A percentile compares a stretch with the other conserved stretches of the same genome.
Conservation (phyloP, 2,888 invertebrate species). For the Tipula vernalis region DNA sequence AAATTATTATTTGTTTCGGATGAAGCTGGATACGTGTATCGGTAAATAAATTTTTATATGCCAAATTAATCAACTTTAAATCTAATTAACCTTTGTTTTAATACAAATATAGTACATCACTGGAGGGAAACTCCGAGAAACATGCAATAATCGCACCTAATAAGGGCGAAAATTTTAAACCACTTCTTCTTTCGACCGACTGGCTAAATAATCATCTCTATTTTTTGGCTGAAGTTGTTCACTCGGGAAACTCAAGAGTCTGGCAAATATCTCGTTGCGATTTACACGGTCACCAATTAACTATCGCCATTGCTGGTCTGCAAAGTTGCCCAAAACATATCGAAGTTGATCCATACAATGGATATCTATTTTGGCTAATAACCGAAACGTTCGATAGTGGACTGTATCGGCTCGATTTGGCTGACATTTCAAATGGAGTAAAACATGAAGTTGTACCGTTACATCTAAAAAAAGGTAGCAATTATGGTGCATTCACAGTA, state of each 20-base stretch:
- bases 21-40: constrained; percentile 50
- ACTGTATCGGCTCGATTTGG: constrained; percentile 62
- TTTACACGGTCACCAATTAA: constrained; percentile 56
- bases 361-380: constrained; percentile 72
- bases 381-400: constrained; percentile 46
- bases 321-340: constrained; percentile 61
- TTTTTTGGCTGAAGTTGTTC: constrained; percentile 56
- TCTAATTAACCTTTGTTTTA: not conserved
- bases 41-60: constrained; percentile 25
- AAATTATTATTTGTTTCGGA: constrained; percentile 68
- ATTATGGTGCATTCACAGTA: constrained; percentile 70
- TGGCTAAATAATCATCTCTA: constrained; percentile 82
- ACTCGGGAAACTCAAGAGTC: constrained; percentile 23
- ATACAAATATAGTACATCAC: not conserved
- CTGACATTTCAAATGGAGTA: constrained; percentile 61
- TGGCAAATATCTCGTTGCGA: constrained; percentile 70
- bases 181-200: constrained; percentile 66
- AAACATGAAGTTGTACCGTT: constrained; percentile 54
- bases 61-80: not conserved
- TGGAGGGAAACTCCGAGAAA: not conserved
- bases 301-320: constrained; percentile 58
- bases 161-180: constrained; percentile 44
- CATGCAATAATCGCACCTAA: constrained; percentile 43
- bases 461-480: constrained; percentile 48
- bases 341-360: constrained; percentile 86